A percentile compares a stretch with the other conserved stretches of the same genome.
These are phyloP conservation scores for Caracal caracal DNA, from an alignment of 2,113 vertebrate genomes.

Conservation along the genomic window DNA sequence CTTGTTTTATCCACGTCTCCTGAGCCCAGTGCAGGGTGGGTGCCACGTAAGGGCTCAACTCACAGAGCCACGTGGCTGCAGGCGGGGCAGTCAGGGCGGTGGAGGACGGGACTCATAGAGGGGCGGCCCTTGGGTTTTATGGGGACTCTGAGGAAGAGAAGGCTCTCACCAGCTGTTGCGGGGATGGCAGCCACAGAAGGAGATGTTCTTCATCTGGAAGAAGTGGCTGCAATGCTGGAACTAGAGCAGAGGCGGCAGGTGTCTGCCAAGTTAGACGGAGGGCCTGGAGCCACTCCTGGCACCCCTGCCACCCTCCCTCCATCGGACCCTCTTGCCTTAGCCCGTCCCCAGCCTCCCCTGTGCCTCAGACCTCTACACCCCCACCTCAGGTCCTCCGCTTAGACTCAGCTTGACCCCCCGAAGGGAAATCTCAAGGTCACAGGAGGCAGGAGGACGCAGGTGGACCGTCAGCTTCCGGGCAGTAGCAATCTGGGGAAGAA, in stretches of 20 bases:
- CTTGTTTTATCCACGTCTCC: background rate
- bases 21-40: background rate
- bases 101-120: fast-evolving
- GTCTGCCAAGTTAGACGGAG: fast-evolving
- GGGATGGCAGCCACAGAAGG: constrained; percentile 97
- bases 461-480: constrained; percentile 95
- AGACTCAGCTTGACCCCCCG: constrained; percentile 96
- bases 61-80: fast-evolving
- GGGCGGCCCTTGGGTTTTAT: background rate
- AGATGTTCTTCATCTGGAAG: constrained; percentile 99
- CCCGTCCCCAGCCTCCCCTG: background rate
- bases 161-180: constrained; percentile 94
- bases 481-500: constrained; percentile 90
- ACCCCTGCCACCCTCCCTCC: fast-evolving
- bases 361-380: constrained; percentile 71
- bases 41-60: fast-evolving
- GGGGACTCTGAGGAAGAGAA: fast-evolving
- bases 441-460: constrained; percentile 94
- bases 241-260: constrained; percentile 77
- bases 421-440: constrained; percentile 95
- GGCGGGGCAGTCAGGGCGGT: too few relatives aligned
- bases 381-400: constrained; percentile 89
- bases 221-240: constrained; percentile 97
- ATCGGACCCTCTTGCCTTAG: fast-evolving
- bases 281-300: background rate